A percentile compares a stretch with the other conserved stretches of the same genome.
These are phyloP conservation scores for Caprella mutica DNA, from an alignment of 2,888 invertebrate genomes.

Conservation along the genomic window DNA sequence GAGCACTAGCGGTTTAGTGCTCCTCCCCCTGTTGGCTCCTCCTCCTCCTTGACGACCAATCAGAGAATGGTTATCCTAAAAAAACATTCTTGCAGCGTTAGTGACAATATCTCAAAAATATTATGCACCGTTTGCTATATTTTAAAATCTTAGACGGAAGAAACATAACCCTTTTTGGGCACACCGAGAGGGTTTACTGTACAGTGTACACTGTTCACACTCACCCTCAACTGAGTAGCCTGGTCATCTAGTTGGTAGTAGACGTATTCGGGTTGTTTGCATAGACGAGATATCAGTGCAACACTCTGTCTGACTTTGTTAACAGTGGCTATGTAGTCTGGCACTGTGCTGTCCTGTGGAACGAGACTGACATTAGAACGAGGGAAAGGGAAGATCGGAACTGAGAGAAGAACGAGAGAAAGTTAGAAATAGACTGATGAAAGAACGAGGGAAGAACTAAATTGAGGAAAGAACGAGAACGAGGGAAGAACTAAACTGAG, in stretches of 20 bases:
- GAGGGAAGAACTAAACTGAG: no score
- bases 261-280: slow-evolving; percentile 49
- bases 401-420: neutral
- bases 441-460: neutral
- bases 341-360: slow-evolving; percentile 32
- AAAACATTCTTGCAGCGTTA: no score
- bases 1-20: no score
- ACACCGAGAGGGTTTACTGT: no score
- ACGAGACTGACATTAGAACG: neutral
- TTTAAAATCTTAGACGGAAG: no score
- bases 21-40: no score
- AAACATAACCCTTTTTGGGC: no score
- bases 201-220: no score
- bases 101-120: no score
- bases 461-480: neutral
- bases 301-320: slow-evolving; percentile 48
- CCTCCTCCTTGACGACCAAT: no score
- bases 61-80: no score
- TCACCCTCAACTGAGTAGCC: slow-evolving; percentile 50
- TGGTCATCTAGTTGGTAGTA: slow-evolving; percentile 55
- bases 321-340: slow-evolving; percentile 46
- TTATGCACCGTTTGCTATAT: no score
- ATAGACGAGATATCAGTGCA: slow-evolving; percentile 44
- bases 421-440: neutral
- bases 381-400: neutral